A percentile compares a stretch with the other conserved stretches of the same genome.
phyloP scores from a whole-genome alignment of 2,797 vertebrate species.

The Lophotriccus pileatus region DNA sequence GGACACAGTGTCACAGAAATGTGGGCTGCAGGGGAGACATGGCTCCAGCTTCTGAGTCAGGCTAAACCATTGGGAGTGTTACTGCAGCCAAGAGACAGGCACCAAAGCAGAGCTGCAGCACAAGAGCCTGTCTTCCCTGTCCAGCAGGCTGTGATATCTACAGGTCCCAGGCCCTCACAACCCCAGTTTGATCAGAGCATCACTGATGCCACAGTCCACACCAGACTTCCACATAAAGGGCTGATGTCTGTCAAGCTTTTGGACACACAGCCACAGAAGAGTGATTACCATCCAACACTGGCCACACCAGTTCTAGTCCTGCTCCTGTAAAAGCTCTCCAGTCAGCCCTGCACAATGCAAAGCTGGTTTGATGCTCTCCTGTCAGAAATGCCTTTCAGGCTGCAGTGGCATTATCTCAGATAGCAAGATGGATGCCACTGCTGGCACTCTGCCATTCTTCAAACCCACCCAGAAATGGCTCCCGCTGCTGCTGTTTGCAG shows the following conservation, averaged over 20 bases:
- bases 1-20: background rate
- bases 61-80: background rate
- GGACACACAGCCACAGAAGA: background rate
- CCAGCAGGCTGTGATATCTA: background rate
- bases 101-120: background rate
- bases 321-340: background rate
- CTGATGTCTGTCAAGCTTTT: background rate
- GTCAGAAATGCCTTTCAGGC: background rate
- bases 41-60: background rate
- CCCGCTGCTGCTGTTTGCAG: fast-evolving
- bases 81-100: background rate
- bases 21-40: background rate
- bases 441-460: background rate
- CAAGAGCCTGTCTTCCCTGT: background rate
- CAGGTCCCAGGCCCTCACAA: background rate
- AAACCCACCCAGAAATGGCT: background rate
- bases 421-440: background rate
- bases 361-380: background rate
- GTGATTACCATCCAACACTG: background rate
- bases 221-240: background rate
- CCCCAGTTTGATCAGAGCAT: background rate
- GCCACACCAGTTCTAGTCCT: background rate
- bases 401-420: background rate
- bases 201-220: fast-evolving
- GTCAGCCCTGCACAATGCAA: background rate